A percentile compares a stretch with the other conserved stretches of the same genome.
Evolutionary conservation across 2,888 invertebrate species (phyloP).

Genomic region (Hyposoter didymator): DNA sequence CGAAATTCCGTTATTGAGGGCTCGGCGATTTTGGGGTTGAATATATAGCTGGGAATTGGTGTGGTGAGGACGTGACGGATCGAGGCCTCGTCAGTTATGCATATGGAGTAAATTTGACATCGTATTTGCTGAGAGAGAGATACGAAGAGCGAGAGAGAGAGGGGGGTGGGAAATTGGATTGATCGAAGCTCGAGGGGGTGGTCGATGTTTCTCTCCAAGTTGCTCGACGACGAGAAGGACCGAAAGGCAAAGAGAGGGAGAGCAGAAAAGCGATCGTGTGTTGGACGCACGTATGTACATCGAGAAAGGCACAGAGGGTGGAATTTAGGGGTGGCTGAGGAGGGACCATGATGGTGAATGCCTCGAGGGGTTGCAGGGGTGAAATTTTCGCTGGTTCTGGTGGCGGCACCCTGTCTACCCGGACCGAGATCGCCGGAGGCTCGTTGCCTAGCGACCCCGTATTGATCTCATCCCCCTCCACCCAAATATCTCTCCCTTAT

Average conservation of each 20-base stretch:
- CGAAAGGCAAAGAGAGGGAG: slow-evolving; percentile 14
- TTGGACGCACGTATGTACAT: slow-evolving; percentile 9
- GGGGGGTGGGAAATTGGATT: slow-evolving; percentile 43
- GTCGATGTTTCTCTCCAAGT: slow-evolving; percentile 44
- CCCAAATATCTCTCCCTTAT: slow-evolving; percentile 77
- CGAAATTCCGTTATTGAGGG: slow-evolving; percentile 1
- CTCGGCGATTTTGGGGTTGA: background rate
- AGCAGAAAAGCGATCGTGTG: slow-evolving; percentile 18
- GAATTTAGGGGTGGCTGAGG: slow-evolving; percentile 50
- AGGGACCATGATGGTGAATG: slow-evolving; percentile 77
- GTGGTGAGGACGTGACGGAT: slow-evolving; percentile 12
- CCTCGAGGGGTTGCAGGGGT: slow-evolving; percentile 83
- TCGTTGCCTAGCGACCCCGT: slow-evolving; percentile 84
- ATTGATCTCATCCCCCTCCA: slow-evolving; percentile 83
- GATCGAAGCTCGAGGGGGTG: slow-evolving; percentile 57
- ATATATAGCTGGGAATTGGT: background rate
- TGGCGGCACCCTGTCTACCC: slow-evolving; percentile 87
- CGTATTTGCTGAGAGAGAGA: slow-evolving; percentile 56
- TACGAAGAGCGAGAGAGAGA: background rate
- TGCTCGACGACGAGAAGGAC: slow-evolving; percentile 80
- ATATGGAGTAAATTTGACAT: slow-evolving; percentile 33
- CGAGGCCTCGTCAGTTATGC: slow-evolving; percentile 44
- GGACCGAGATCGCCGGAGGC: slow-evolving; percentile 85
- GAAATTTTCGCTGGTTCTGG: slow-evolving; percentile 82
- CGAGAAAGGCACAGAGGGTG: slow-evolving; percentile 18